Evolutionary conservation across 2,113 vertebrate species (phyloP).

Genomic region (Danionella cerebrum): DNA sequence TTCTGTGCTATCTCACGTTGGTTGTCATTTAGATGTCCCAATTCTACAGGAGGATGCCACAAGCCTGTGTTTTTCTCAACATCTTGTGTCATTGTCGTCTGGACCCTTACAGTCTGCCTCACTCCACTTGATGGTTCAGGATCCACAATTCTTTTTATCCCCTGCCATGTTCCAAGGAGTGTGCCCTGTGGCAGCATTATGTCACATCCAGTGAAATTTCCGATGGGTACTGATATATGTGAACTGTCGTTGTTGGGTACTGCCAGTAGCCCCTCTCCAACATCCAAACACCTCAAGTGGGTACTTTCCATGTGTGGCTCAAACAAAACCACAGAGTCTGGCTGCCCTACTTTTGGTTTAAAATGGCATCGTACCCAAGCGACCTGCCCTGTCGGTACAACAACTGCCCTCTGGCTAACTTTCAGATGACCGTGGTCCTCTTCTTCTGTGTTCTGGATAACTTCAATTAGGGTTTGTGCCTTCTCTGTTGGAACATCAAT

Average conservation of each 20-base stretch:
- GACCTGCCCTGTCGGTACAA: background rate
- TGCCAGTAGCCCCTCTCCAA: constrained; percentile 12
- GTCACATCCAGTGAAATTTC: background rate
- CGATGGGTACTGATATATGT: background rate
- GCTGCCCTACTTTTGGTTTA: background rate
- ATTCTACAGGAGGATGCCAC: background rate
- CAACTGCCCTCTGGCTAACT: background rate
- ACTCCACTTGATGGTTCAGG: background rate
- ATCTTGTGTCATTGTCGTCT: background rate
- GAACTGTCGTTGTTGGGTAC: background rate
- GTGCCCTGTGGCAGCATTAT: background rate
- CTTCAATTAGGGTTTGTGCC: background rate
- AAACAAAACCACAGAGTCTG: background rate
- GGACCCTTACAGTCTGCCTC: background rate
- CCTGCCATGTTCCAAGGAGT: background rate
- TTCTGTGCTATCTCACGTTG: background rate
- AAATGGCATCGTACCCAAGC: background rate
- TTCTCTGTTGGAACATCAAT: background rate
- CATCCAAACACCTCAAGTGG: background rate
- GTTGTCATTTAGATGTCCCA: background rate
- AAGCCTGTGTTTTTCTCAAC: background rate
- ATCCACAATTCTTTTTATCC: background rate
- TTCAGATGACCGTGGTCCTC: background rate
- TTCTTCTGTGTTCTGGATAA: background rate
- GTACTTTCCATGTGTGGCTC: background rate